Evolutionary conservation across 2,888 invertebrate genomes (phyloP).

Genomic region (Hirudinaria manillensis): DNA sequence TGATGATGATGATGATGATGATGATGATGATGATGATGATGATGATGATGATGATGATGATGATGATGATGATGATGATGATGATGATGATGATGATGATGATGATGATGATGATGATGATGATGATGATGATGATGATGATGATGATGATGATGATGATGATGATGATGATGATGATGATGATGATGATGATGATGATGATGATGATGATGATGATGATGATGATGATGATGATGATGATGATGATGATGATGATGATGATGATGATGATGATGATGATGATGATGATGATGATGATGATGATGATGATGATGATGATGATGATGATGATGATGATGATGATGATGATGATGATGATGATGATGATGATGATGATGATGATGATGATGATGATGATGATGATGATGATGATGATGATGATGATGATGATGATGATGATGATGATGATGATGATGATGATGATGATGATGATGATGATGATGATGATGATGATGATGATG

Average conservation of each 20-base stretch:
- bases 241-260: slow-evolving; percentile 25
- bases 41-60: slow-evolving; percentile 22
- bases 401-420: slow-evolving; percentile 4
- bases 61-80: slow-evolving; percentile 26
- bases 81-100: slow-evolving; percentile 18
- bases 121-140: neutral
- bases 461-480: neutral
- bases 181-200: slow-evolving; percentile 22
- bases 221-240: slow-evolving; percentile 25
- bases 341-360: slow-evolving; percentile 17
- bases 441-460: slow-evolving; percentile 23
- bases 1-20: slow-evolving; percentile 21
- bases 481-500: neutral
- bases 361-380: slow-evolving; percentile 19
- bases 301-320: slow-evolving; percentile 22
- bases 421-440: slow-evolving; percentile 26
- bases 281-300: no score
- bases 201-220: slow-evolving; percentile 18
- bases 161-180: slow-evolving; percentile 21
- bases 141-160: neutral
- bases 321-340: slow-evolving; percentile 24
- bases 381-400: slow-evolving; percentile 22
- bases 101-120: neutral
- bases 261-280: slow-evolving; percentile 15
- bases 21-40: slow-evolving; percentile 29